Evolutionary conservation across 2,113 vertebrate genomes (phyloP).

Genomic region (Alosa alosa): DNA sequence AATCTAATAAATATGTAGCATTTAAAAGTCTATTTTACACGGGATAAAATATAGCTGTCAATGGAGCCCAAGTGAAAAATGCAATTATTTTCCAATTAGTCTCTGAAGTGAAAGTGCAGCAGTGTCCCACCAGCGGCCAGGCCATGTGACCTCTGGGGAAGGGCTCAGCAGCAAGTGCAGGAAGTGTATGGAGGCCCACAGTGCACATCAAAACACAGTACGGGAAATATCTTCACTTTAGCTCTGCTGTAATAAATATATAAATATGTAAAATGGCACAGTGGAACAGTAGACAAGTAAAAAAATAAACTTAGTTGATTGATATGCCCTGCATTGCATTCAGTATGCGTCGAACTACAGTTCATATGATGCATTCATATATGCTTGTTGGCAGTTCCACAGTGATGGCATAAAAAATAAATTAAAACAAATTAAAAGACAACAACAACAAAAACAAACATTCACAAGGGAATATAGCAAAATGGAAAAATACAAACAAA

Average conservation of each 20-base stretch:
- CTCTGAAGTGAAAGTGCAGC: conserved; percentile 20
- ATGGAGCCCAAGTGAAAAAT: conserved; percentile 44
- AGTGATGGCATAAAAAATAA: background rate
- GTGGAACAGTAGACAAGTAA: conserved; percentile 3
- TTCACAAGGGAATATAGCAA: background rate
- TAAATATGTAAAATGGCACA: conserved; percentile 39
- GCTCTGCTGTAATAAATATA: background rate
- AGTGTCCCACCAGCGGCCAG: conserved; percentile 19
- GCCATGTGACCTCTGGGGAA: background rate
- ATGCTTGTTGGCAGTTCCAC: background rate
- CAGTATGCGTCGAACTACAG: background rate
- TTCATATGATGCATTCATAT: conserved; percentile 3
- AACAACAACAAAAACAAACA: background rate
- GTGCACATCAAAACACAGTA: background rate
- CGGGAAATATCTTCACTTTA: background rate
- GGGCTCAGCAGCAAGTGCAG: background rate
- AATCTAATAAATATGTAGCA: conserved; percentile 62
- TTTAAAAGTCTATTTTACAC: conserved; percentile 52
- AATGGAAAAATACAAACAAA: background rate
- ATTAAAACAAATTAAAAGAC: background rate
- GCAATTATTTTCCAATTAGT: conserved; percentile 49
- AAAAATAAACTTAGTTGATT: background rate
- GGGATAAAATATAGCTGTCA: conserved; percentile 47
- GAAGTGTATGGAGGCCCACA: background rate
- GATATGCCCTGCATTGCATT: background rate